These are phyloP conservation scores for Caenorhabditis afra DNA, from an alignment of 2,888 invertebrate species.

Conservation along the genomic window DNA sequence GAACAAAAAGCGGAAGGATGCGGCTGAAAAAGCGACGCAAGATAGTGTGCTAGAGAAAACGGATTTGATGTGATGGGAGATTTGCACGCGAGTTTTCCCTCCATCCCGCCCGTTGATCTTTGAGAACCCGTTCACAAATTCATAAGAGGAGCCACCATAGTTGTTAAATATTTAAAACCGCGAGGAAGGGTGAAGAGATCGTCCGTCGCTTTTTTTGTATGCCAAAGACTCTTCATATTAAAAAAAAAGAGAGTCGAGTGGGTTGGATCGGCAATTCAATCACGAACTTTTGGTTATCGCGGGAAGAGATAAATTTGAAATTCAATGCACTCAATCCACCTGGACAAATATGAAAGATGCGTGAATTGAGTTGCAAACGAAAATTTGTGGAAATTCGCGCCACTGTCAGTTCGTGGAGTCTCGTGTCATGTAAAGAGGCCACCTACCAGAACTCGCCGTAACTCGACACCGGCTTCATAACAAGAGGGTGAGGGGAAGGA, in stretches of 20 bases:
- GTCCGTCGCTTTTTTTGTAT: conserved; percentile 11
- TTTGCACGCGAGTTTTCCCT: background rate
- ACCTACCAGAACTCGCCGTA: conserved; percentile 18
- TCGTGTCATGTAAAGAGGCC: conserved; percentile 20
- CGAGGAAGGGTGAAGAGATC: conserved; percentile 3
- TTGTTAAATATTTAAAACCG: conserved; percentile 13
- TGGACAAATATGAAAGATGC: conserved; percentile 31
- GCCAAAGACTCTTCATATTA: conserved; percentile 25
- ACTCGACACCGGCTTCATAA: conserved; percentile 31
- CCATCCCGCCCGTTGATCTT: conserved; percentile 3
- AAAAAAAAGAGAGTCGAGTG: conserved; percentile 14
- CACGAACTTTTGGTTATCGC: conserved; percentile 1
- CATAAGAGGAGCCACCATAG: conserved; percentile 24
- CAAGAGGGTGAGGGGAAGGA: background rate
- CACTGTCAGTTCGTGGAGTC: background rate
- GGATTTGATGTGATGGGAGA: conserved; percentile 3
- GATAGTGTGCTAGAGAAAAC: background rate
- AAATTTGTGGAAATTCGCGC: background rate
- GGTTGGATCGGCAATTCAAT: background rate
- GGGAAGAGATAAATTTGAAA: conserved; percentile 14
- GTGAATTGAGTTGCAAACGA: conserved; percentile 10
- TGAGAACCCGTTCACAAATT: conserved; percentile 16
- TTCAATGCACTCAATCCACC: conserved; percentile 25
- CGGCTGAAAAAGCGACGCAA: background rate
- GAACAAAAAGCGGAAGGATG: background rate